phyloP scores from a whole-genome alignment of 2,113 vertebrate species.

The Regulus satrapa region DNA sequence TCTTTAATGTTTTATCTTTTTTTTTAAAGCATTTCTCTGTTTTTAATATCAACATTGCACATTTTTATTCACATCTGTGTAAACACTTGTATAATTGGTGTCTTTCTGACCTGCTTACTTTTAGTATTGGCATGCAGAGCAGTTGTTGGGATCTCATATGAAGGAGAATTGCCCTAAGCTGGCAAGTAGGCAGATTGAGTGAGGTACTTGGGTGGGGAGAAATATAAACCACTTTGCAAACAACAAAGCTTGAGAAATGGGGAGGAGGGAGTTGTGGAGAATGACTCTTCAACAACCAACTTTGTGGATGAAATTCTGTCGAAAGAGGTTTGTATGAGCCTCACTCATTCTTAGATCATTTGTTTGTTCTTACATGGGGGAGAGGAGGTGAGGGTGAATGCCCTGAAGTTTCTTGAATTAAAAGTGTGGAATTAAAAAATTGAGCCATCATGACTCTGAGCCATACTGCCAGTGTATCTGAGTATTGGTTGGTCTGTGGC shows the following conservation, averaged over 20 bases:
- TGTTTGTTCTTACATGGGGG: not conserved
- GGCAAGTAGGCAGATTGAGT: not conserved
- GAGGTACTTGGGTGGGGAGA: not conserved
- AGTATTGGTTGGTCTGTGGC: not conserved
- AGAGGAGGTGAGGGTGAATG: no score
- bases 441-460: not conserved
- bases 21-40: not conserved
- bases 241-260: not conserved
- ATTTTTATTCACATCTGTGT: slow-evolving; percentile 41
- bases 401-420: not conserved
- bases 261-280: fast-evolving
- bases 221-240: not conserved
- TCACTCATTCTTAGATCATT: not conserved
- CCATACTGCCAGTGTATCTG: not conserved
- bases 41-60: not conserved
- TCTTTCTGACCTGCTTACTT: not conserved
- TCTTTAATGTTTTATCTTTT: not conserved
- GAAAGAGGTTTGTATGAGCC: not conserved
- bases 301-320: not conserved
- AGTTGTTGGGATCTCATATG: not conserved
- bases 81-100: not conserved
- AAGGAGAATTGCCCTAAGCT: not conserved
- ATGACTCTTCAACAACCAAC: not conserved
- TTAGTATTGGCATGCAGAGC: not conserved
- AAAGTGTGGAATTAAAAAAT: not conserved